Evolutionary conservation across 1,140 invertebrate species (phyloP).

Genomic region (Oppia nitens): DNA sequence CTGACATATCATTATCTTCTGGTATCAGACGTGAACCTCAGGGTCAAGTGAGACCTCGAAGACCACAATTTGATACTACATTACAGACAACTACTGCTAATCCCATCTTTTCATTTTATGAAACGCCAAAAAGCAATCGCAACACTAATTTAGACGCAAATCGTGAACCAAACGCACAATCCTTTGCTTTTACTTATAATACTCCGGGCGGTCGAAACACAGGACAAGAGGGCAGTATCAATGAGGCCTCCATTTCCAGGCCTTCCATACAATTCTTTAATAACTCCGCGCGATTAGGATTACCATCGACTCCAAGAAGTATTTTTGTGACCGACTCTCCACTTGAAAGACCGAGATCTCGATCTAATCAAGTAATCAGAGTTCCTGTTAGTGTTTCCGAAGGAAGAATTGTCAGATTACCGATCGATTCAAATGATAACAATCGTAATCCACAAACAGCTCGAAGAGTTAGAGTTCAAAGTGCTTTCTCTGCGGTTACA

Average conservation of each 20-base stretch:
- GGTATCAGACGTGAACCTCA: conserved; percentile 2
- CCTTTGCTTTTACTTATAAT: conserved; percentile 16
- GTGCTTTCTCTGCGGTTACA: neutral
- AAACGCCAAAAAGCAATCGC: conserved; percentile 6
- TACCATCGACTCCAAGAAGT: neutral
- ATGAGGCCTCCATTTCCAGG: neutral
- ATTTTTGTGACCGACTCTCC: neutral
- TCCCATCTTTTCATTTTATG: conserved; percentile 6
- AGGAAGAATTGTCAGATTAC: conserved; percentile 3
- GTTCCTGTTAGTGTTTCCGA: conserved; percentile 3
- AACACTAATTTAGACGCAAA: neutral
- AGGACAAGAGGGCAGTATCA: neutral
- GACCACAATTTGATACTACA: conserved; percentile 14
- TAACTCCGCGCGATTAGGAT: neutral
- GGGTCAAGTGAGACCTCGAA: conserved; percentile 9
- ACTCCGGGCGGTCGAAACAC: conserved; percentile 7
- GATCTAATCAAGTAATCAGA: neutral
- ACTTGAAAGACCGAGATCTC: neutral
- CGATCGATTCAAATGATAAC: neutral
- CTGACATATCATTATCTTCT: neutral
- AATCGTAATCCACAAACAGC: neutral
- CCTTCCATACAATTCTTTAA: neutral
- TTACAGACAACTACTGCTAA: neutral
- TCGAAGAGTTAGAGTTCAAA: conserved; percentile 6
- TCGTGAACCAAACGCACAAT: conserved; percentile 3